These are phyloP conservation scores for Neuroterus valhalla DNA, from an alignment of 1,140 invertebrate species.

Conservation along the genomic window DNA sequence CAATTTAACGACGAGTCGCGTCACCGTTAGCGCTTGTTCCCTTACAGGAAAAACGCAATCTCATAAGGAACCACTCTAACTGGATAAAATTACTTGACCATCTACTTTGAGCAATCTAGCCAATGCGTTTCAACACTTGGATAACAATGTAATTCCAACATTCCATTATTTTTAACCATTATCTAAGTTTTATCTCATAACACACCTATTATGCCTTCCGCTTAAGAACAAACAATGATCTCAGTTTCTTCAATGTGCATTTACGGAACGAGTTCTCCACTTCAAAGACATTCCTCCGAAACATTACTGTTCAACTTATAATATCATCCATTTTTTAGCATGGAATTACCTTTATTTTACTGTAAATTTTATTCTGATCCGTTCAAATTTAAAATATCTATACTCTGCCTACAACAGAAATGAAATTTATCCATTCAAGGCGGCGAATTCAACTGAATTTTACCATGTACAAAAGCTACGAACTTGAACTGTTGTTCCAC, in stretches of 20 bases:
- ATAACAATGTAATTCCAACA: not conserved
- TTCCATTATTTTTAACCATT: not conserved
- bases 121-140: not conserved
- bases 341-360: not conserved
- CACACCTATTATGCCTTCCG: not conserved
- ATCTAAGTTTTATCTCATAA: not conserved
- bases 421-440: too few species aligned
- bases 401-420: not conserved
- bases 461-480: not conserved
- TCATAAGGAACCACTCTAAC: constrained; percentile 23
- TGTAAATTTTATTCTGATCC: not conserved
- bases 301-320: too few species aligned
- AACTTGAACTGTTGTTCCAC: not conserved
- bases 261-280: too few species aligned
- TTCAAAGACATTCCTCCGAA: too few species aligned
- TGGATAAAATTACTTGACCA: not conserved
- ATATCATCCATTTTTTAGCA: not conserved
- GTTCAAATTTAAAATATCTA: not conserved
- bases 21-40: constrained; percentile 39
- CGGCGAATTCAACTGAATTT: too few species aligned
- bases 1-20: constrained; percentile 49
- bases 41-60: constrained; percentile 28
- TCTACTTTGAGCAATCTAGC: not conserved
- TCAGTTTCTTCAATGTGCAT: not conserved
- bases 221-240: not conserved